Percentiles rank a stretch among this genome's conserved stretches.
phyloP scores from a whole-genome alignment of 35 echinoderm and acorn worm genomes.

The Anneissia japonica region DNA sequence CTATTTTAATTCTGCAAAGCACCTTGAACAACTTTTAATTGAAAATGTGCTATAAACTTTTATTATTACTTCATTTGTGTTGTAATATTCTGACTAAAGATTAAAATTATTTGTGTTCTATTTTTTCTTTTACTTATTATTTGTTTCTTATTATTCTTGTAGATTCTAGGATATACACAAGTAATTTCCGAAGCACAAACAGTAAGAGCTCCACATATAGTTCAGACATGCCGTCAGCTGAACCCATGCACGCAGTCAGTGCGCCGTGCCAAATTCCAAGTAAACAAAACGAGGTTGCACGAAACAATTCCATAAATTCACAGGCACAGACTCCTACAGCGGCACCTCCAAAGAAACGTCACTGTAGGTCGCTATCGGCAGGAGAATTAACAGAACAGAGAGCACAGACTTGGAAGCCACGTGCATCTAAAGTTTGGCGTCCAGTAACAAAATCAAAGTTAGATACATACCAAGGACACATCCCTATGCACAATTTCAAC shows the following conservation, averaged over 20 bases:
- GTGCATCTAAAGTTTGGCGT: slow-evolving; percentile 80
- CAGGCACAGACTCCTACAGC: slow-evolving; percentile 43
- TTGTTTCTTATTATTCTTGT: not conserved
- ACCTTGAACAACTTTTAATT: too few relatives aligned
- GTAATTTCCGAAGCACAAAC: not conserved
- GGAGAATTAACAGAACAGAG: slow-evolving; percentile 63
- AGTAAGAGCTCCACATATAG: not conserved
- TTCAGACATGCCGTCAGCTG: not conserved
- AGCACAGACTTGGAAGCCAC: slow-evolving; percentile 58
- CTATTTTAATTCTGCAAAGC: too few relatives aligned
- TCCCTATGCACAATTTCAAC: slow-evolving; percentile 34
- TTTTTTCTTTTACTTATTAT: too few relatives aligned
- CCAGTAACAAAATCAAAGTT: slow-evolving; percentile 49
- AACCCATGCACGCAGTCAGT: not conserved
- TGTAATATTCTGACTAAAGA: too few relatives aligned
- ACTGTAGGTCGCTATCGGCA: slow-evolving; percentile 87
- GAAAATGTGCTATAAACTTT: too few relatives aligned
- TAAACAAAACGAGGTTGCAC: not conserved
- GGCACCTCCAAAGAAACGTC: slow-evolving; percentile 84
- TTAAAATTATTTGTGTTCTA: too few relatives aligned
- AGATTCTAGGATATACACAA: not conserved
- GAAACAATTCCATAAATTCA: not conserved
- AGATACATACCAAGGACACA: slow-evolving; percentile 60
- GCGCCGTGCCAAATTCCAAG: not conserved
- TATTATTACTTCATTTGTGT: too few relatives aligned